Evolutionary conservation across 2,888 invertebrate genomes (phyloP).

Genomic region (Linnaemya vulpina): DNA sequence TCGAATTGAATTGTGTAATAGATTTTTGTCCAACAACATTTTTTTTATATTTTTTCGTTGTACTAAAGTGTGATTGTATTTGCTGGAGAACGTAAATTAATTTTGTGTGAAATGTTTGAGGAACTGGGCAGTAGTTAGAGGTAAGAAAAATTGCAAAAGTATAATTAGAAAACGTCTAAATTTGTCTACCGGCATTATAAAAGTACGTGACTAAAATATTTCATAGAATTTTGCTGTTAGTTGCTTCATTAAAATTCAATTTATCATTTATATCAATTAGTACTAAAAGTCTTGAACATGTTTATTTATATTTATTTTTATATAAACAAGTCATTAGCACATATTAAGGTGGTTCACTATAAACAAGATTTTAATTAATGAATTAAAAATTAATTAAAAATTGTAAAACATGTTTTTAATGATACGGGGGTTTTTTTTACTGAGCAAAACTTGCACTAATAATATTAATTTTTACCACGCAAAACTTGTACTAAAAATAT

Average conservation of each 20-base stretch:
- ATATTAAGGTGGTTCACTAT: neutral
- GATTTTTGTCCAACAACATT: too few species aligned
- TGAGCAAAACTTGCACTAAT: too few species aligned
- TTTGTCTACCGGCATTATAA: constrained; percentile 49
- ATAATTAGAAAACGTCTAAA: constrained; percentile 40
- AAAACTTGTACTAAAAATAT: too few species aligned
- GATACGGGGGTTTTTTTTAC: too few species aligned
- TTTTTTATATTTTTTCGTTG: neutral
- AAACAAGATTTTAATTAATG: too few species aligned
- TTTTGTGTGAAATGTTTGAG: constrained; percentile 1
- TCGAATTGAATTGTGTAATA: neutral
- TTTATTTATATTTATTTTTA: neutral
- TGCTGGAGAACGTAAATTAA: neutral
- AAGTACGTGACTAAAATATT: constrained; percentile 54
- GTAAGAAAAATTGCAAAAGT: constrained; percentile 1
- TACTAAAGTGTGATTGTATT: neutral
- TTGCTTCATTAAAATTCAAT: constrained; percentile 4
- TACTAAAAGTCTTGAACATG: neutral
- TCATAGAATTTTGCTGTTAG: constrained; percentile 3
- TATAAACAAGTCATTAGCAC: constrained; percentile 34
- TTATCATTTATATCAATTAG: constrained; percentile 27
- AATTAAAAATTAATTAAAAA: too few species aligned
- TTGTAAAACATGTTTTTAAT: too few species aligned
- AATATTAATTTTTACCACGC: too few species aligned
- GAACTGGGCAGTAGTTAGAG: neutral